Percentiles rank a stretch among this genome's conserved stretches.
Conservation (phyloP, 2,888 invertebrate species). For the Athalia cordata region DNA sequence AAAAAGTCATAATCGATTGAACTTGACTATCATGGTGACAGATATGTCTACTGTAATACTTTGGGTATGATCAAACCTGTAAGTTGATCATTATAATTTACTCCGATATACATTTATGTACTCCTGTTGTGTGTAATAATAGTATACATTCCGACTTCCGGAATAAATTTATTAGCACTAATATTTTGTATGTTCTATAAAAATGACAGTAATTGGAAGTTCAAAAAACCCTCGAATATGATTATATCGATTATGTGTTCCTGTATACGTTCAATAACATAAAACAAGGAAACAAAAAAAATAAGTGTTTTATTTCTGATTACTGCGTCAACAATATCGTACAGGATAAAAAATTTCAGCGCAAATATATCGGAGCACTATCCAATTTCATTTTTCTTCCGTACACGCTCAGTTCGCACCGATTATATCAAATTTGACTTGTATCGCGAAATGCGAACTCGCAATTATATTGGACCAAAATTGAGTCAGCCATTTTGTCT, state of each 20-base stretch:
- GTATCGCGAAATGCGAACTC: not conserved
- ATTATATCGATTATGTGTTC: not conserved
- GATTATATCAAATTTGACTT: not conserved
- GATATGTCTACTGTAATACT: conserved; percentile 29
- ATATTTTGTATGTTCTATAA: conserved; percentile 10
- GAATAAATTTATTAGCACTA: conserved; percentile 31
- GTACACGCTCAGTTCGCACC: not conserved
- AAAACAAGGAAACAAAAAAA: no score
- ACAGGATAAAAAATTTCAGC: no score
- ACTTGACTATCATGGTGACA: conserved; percentile 2
- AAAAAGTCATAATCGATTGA: not conserved
- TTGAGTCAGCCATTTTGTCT: not conserved
- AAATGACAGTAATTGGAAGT: not conserved
- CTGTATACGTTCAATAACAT: not conserved
- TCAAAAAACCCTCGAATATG: no score
- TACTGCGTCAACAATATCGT: no score
- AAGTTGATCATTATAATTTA: not conserved
- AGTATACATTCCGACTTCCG: conserved; percentile 1
- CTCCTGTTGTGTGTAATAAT: conserved; percentile 5
- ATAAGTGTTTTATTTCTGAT: no score
- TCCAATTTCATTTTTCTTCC: not conserved
- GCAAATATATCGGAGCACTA: no score
- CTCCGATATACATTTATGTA: not conserved
- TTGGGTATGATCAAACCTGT: not conserved
- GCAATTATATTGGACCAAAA: not conserved